Percentiles rank a stretch among this genome's conserved stretches.
These are phyloP conservation scores for Chaenodraco wilsoni DNA, from an alignment of 2,797 vertebrate genomes.

Conservation along the genomic window DNA sequence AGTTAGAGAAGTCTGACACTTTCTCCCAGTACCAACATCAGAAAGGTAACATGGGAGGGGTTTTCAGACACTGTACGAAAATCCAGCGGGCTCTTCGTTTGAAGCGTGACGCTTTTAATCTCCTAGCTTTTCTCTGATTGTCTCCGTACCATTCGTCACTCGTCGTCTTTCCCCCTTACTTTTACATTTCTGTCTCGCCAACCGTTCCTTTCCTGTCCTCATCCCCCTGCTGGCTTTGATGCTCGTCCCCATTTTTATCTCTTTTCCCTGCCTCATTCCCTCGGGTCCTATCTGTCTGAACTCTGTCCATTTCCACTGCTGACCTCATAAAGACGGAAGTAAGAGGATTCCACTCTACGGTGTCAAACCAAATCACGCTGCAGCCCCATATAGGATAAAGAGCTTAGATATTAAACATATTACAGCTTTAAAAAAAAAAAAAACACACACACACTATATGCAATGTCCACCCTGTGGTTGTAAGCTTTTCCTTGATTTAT, in stretches of 20 bases:
- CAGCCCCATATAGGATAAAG: slow-evolving; percentile 76
- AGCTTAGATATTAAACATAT: slow-evolving; percentile 81
- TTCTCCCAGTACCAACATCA: background rate
- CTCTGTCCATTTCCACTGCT: slow-evolving; percentile 74
- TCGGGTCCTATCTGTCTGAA: slow-evolving; percentile 72
- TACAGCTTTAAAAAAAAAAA: slow-evolving; percentile 49
- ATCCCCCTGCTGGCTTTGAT: slow-evolving; percentile 42
- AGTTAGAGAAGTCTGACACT: slow-evolving; percentile 7
- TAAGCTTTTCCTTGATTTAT: slow-evolving; percentile 66
- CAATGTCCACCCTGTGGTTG: slow-evolving; percentile 56
- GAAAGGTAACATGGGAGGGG: background rate
- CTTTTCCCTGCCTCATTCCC: slow-evolving; percentile 55
- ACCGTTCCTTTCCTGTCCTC: slow-evolving; percentile 28
- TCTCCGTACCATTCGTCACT: slow-evolving; percentile 28
- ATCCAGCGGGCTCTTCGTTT: slow-evolving; percentile 12
- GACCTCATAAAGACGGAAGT: slow-evolving; percentile 79
- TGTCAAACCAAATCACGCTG: slow-evolving; percentile 76
- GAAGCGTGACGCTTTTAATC: slow-evolving; percentile 47
- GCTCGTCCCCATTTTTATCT: slow-evolving; percentile 48
- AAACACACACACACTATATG: slow-evolving; percentile 27
- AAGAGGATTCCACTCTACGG: slow-evolving; percentile 78
- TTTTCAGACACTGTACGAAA: slow-evolving; percentile 17
- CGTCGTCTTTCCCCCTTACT: slow-evolving; percentile 44
- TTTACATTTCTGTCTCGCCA: slow-evolving; percentile 50
- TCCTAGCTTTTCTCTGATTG: slow-evolving; percentile 45